A percentile compares a stretch with the other conserved stretches of the same genome.
phyloP scores from a whole-genome alignment of 2,797 vertebrate species.

The Enteromius fasciolatus region DNA sequence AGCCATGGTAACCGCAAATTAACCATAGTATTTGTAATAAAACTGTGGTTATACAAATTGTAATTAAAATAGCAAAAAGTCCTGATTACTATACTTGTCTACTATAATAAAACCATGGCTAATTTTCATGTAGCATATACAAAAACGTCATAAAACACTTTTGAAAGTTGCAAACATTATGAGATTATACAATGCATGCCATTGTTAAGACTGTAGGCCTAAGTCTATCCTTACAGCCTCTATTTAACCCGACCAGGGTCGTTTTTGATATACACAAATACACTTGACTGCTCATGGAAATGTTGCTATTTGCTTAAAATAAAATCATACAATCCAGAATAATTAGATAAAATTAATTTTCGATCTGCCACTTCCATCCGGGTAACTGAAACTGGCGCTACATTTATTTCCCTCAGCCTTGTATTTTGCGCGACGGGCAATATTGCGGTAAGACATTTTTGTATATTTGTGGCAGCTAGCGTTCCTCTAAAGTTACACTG shows the following conservation, averaged over 20 bases:
- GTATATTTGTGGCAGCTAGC: background rate
- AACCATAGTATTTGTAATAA: background rate
- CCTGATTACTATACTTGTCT: background rate
- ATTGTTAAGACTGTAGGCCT: background rate
- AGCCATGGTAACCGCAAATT: background rate
- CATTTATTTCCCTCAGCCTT: background rate
- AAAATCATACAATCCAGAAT: background rate
- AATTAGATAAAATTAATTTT: background rate
- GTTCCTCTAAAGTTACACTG: background rate
- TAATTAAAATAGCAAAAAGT: background rate
- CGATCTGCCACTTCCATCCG: background rate
- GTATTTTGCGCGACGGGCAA: background rate
- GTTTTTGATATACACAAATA: no score
- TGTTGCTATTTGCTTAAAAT: background rate
- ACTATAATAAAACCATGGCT: background rate
- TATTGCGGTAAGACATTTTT: background rate
- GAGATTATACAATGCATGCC: background rate
- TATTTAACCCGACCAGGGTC: no score
- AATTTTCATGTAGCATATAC: background rate
- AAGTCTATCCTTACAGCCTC: background rate
- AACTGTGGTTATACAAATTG: no score
- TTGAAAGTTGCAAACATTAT: background rate
- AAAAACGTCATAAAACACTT: background rate
- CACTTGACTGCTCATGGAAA: background rate
- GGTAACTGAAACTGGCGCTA: background rate